Evolutionary conservation across 2,113 vertebrate species (phyloP).

Genomic region (Uropsilus gracilis): DNA sequence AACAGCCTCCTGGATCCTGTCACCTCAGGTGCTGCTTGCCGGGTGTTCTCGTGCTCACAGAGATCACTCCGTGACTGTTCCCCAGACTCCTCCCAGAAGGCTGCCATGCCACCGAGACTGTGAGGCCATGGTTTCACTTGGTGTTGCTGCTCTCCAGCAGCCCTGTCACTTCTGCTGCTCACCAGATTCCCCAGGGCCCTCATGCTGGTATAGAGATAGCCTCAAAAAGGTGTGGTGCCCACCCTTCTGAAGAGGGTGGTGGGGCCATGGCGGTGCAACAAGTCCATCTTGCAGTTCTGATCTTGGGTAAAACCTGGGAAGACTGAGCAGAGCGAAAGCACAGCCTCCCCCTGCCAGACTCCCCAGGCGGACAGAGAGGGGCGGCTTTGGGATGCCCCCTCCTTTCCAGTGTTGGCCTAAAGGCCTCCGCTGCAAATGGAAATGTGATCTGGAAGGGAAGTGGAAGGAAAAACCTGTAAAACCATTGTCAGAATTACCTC

Average conservation of each 20-base stretch:
- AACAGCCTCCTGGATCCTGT: neutral
- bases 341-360: no score
- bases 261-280: neutral
- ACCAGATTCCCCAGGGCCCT: no score
- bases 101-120: neutral
- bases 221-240: neutral
- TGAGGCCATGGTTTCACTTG: accelerated
- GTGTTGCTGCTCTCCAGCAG: neutral
- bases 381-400: neutral
- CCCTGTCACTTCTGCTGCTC: neutral
- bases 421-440: neutral
- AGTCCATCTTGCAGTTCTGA: no score
- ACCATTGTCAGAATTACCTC: neutral
- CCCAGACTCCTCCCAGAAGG: no score
- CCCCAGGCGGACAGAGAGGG: no score
- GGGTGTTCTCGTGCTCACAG: no score
- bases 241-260: neutral
- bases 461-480: neutral
- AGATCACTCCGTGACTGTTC: neutral
- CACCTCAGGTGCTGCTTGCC: neutral
- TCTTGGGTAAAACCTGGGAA: neutral
- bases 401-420: neutral
- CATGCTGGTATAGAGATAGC: neutral
- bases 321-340: neutral
- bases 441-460: neutral